Evolutionary conservation across 1,140 invertebrate species (phyloP).

Genomic region (Solenopsis fugax): DNA sequence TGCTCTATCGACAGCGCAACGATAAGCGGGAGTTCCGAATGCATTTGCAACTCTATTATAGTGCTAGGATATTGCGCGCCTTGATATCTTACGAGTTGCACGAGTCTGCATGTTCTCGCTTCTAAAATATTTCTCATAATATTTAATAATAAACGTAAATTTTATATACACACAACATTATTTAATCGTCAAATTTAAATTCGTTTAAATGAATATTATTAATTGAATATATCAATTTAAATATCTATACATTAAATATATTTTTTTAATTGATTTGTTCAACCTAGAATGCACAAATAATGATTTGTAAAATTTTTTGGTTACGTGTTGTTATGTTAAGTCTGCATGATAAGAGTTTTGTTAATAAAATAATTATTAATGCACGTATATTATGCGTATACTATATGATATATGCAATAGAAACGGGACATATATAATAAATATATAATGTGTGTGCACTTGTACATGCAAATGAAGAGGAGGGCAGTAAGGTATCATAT

Average conservation of each 20-base stretch:
- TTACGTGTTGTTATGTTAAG: too few species aligned
- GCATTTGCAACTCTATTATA: conserved; percentile 43
- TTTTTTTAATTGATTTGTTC: not conserved
- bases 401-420: not conserved
- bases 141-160: not conserved
- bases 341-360: not conserved
- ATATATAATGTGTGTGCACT: conserved; percentile 5
- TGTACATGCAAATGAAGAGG: not conserved
- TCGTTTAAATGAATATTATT: too few species aligned
- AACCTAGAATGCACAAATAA: not conserved
- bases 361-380: not conserved
- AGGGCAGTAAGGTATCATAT: conserved; percentile 22
- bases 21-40: conserved; percentile 66
- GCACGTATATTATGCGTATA: not conserved
- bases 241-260: not conserved
- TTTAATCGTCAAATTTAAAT: too few species aligned
- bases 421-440: not conserved
- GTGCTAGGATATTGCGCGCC: conserved; percentile 52
- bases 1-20: conserved; percentile 48
- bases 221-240: too few species aligned
- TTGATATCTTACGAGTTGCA: not conserved
- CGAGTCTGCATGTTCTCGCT: not conserved
- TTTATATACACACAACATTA: too few species aligned
- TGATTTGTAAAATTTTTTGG: not conserved
- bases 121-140: conserved; percentile 26